Conservation (phyloP, 2,888 invertebrate genomes). For the Schrankia costaestrigalis region DNA sequence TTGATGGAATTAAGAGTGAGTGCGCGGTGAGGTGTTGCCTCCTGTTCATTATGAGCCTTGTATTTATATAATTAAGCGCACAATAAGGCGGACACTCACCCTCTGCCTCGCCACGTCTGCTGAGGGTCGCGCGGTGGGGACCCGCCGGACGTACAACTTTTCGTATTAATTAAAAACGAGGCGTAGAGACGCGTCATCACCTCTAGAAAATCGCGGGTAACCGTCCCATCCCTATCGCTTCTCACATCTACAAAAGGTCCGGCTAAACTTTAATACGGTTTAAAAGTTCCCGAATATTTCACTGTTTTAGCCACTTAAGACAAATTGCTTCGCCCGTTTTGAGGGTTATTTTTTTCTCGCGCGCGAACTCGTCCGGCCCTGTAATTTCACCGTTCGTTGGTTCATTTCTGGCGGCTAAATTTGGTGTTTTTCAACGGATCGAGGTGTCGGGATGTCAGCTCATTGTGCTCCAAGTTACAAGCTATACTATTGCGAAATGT, state of each 20-base stretch:
- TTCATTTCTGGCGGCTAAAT: slow-evolving; percentile 31
- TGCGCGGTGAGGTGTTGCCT: slow-evolving; percentile 45
- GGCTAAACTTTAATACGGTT: slow-evolving; percentile 64
- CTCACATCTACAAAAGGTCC: slow-evolving; percentile 46
- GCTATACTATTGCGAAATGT: slow-evolving; percentile 14
- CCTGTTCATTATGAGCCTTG: slow-evolving; percentile 47
- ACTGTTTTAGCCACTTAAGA: slow-evolving; percentile 70
- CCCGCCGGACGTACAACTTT: slow-evolving; percentile 46
- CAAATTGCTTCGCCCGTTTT: slow-evolving; percentile 62
- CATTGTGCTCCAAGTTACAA: slow-evolving; percentile 7
- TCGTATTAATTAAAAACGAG: slow-evolving; percentile 63
- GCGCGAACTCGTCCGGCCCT: slow-evolving; percentile 29
- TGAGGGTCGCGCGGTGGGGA: slow-evolving; percentile 11
- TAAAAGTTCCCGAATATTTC: slow-evolving; percentile 71
- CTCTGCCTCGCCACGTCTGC: no score
- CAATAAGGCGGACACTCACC: slow-evolving; percentile 41
- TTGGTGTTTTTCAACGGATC: slow-evolving; percentile 31
- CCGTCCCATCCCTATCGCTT: slow-evolving; percentile 41
- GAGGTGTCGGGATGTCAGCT: slow-evolving; percentile 10
- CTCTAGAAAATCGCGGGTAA: slow-evolving; percentile 39
- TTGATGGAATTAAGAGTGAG: slow-evolving; percentile 31
- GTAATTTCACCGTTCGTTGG: slow-evolving; percentile 66
- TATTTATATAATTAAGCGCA: slow-evolving; percentile 46
- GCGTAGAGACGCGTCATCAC: slow-evolving; percentile 46
- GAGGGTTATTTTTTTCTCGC: slow-evolving; percentile 46